Evolutionary conservation across 2,797 vertebrate species (phyloP), one percentile per base, ranked within the genome.

Genomic region (Lacerta agilis): DNA sequence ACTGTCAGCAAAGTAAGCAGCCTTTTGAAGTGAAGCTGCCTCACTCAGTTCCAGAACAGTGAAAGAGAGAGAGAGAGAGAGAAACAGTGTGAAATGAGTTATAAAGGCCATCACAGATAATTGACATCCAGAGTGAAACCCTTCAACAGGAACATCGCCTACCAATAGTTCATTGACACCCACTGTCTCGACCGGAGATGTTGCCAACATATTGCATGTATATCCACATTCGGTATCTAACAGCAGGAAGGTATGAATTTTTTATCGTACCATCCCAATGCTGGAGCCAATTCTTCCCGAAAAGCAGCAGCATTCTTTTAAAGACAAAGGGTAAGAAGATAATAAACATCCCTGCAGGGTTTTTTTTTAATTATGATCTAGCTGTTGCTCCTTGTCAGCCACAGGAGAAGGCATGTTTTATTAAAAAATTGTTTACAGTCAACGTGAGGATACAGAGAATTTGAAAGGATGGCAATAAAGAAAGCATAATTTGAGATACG

Each of bases 101-200:
- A 82, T 61, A 86, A 64, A 94, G 94, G 71, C 91, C 77, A 89
- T 86, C 83, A 92, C 41, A 78, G 91, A 86, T 92, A 94, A 92
- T 0, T 92, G 92, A 94, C 91, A 91, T 90, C 41, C 72, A 79
- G 89, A 91, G 41, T 78, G 90, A 94, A 89, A 90, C 36, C 78
- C 77, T 95, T 93, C 89, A 92, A 83, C 49, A 88, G 66, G 10
- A 90, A 93, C 17, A 55, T 58, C 89, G 92, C 79, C 92, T 45
- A 75, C 49, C 69, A 84, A 87, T 73, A 91, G 89, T 88, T 90
- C 90, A 89, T 58, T 82, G 88, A 79, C 66, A 85, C 9, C 11
- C n/a, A 38, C 13, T 69, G 72, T 41, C 83, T 86, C 55, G 45
- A 58, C 58, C 29, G 36, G 64, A 64, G 73, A 77, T 23, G 93